Evolutionary conservation across 2,113 vertebrate genomes (phyloP).

Genomic region (Apteryx owenii): DNA sequence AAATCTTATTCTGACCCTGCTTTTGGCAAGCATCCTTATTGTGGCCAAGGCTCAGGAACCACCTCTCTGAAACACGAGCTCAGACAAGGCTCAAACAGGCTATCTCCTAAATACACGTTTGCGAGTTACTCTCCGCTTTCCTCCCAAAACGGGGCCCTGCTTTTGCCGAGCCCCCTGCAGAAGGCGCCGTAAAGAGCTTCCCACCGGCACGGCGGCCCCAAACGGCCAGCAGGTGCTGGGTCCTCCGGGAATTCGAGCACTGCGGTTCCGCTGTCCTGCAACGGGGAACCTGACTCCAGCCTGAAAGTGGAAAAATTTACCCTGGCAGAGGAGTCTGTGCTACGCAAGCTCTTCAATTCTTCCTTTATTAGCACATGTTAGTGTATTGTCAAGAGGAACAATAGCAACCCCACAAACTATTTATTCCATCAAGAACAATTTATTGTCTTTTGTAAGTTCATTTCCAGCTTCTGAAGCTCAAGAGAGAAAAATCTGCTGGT

Average conservation of each 20-base stretch:
- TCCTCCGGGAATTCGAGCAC: background rate
- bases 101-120: background rate
- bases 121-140: background rate
- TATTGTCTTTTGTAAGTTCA: slow-evolving; percentile 65
- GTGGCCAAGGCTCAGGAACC: background rate
- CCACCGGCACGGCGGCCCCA: rapidly evolving
- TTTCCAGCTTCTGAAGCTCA: slow-evolving; percentile 70
- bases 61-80: background rate
- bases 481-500: slow-evolving; percentile 58
- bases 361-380: slow-evolving; percentile 68
- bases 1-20: background rate
- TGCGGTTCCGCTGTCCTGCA: background rate
- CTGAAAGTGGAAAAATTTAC: slow-evolving; percentile 57
- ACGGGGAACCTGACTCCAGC: slow-evolving; percentile 31
- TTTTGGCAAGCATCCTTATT: background rate
- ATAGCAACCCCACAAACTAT: slow-evolving; percentile 68
- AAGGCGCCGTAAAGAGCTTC: background rate
- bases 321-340: slow-evolving; percentile 48
- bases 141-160: background rate
- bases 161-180: background rate
- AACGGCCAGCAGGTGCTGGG: slow-evolving; percentile 43
- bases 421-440: slow-evolving; percentile 70
- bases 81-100: background rate
- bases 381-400: slow-evolving; percentile 66
- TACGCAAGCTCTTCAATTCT: slow-evolving; percentile 69